phyloP scores from a whole-genome alignment of 1,140 invertebrate species.

The Muscidifurax raptorellus region DNA sequence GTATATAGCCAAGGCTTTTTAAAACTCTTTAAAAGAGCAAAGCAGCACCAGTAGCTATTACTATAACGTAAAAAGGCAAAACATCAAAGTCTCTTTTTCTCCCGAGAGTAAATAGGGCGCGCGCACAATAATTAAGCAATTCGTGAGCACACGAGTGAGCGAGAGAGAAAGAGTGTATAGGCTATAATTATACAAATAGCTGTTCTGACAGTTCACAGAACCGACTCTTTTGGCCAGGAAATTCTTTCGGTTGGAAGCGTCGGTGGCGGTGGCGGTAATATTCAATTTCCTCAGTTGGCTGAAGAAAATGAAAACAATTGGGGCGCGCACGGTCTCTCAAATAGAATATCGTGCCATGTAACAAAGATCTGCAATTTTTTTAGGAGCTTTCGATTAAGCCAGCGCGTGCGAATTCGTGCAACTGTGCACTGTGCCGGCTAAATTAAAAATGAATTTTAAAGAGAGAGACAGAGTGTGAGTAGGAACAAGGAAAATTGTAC shows the following conservation, averaged over 20 bases:
- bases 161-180: not conserved
- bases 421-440: too few relatives aligned
- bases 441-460: slow-evolving; percentile 16
- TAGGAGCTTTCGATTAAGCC: not conserved
- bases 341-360: not conserved
- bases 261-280: not conserved
- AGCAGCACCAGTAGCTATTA: not conserved
- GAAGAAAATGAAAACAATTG: not conserved
- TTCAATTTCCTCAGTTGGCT: not conserved
- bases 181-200: not conserved
- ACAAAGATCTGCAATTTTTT: not conserved
- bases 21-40: not conserved
- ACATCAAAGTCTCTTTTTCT: not conserved
- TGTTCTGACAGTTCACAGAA: too few relatives aligned
- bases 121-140: not conserved
- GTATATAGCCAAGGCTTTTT: not conserved
- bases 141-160: not conserved
- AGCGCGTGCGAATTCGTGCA: not conserved
- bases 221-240: not conserved
- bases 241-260: not conserved
- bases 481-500: too few relatives aligned
- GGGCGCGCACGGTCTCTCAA: not conserved
- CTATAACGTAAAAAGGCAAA: not conserved
- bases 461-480: not conserved
- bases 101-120: not conserved